A percentile compares a stretch with the other conserved stretches of the same genome.
These are phyloP conservation scores for Deilephila elpenor DNA, from an alignment of 2,888 invertebrate species.

Conservation along the genomic window DNA sequence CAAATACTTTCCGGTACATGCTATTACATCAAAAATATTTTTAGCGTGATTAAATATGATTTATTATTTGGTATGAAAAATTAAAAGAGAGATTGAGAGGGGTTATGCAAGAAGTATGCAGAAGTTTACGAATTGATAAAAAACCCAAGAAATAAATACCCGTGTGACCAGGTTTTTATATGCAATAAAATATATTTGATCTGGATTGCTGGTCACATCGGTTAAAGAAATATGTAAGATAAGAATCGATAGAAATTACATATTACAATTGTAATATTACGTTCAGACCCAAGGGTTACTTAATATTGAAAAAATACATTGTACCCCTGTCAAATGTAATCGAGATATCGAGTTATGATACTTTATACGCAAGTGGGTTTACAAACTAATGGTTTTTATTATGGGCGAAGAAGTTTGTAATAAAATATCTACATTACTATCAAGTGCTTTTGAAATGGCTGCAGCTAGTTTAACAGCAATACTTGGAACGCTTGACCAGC, in stretches of 20 bases:
- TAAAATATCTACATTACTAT: background rate
- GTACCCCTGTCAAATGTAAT: constrained; percentile 29
- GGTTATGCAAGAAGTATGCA: too few relatives aligned
- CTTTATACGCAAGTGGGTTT: constrained; percentile 1
- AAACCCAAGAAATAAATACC: too few relatives aligned
- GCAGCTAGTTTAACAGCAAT: background rate
- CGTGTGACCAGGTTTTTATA: background rate
- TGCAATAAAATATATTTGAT: background rate
- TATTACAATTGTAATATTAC: background rate
- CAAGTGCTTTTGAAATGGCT: background rate
- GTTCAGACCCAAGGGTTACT: background rate
- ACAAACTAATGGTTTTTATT: constrained; percentile 21
- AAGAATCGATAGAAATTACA: background rate
- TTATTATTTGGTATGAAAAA: too few relatives aligned
- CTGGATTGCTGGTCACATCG: background rate
- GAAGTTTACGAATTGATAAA: too few relatives aligned
- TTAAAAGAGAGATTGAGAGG: too few relatives aligned
- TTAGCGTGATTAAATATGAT: too few relatives aligned
- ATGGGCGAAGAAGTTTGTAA: background rate
- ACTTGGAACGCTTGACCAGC: background rate
- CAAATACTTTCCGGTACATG: background rate
- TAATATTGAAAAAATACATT: constrained; percentile 24
- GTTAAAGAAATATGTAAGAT: background rate
- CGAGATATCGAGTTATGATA: constrained; percentile 18
- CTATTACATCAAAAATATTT: background rate